Conservation (phyloP, 92 coral and sea anemone genomes). For the Montipora capitata region DNA sequence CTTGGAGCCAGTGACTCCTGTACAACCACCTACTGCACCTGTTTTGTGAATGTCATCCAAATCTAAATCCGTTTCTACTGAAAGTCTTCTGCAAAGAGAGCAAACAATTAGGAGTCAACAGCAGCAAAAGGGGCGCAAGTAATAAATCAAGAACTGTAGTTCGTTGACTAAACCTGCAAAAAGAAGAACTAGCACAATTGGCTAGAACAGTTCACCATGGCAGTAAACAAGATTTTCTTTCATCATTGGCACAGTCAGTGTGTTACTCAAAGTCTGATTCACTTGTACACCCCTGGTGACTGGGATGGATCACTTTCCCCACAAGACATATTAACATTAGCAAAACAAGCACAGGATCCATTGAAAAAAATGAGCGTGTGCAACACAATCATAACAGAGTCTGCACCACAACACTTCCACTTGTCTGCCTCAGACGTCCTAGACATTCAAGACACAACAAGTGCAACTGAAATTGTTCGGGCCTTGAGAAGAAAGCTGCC, state of each 20-base stretch:
- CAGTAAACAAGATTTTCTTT: constrained; percentile 27
- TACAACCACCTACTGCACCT: neutral
- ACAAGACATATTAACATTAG: constrained; percentile 15
- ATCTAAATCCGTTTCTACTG: constrained; percentile 16
- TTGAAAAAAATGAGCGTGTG: constrained; percentile 12
- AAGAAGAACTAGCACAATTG: no score
- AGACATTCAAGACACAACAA: constrained; percentile 20
- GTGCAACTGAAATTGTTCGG: constrained; percentile 26
- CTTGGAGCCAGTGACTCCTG: neutral
- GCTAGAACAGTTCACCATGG: constrained; percentile 31
- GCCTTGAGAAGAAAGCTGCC: constrained; percentile 35
- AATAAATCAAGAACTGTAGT: constrained; percentile 31
- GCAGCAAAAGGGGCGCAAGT: constrained; percentile 16
- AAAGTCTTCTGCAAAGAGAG: constrained; percentile 17
- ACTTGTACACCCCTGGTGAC: neutral
- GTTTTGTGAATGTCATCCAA: no score
- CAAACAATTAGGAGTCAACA: neutral
- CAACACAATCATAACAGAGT: neutral
- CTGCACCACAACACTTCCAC: constrained; percentile 34
- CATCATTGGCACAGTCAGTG: constrained; percentile 38
- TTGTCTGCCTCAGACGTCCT: constrained; percentile 12
- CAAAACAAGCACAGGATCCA: constrained; percentile 16
- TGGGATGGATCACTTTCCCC: constrained; percentile 31
- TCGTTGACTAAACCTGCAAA: constrained; percentile 4
- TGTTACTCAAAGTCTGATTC: neutral